Evolutionary conservation across 2,113 vertebrate species (phyloP), one percentile per base, ranked within the genome.

Genomic region (Oncorhynchus kisutch): DNA sequence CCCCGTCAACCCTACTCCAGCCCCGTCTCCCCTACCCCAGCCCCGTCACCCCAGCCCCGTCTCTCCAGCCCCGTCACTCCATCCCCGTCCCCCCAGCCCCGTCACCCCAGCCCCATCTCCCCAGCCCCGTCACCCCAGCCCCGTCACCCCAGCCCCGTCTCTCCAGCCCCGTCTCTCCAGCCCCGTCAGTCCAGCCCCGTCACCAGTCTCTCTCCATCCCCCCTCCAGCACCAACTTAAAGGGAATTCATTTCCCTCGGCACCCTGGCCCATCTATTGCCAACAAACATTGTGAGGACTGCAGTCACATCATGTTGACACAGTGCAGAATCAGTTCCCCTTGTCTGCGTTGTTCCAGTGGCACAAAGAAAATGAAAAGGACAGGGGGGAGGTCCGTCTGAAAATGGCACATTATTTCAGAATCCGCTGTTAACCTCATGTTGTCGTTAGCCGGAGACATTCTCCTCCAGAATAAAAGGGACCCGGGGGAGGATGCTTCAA

Each of bases 191-290:
- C 67, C 67, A 67, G 62, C 14, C 27, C 4, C 2, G 24, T 25
- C 24, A 25, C 24, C 49, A 54, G 49, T 22, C 59, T 16, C 59
- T 62, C n/a, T 2, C n/a, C n/a, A 62, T 20, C n/a, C 59, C n/a
- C 59, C 51, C 16, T 54, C 51, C 51, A 54, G 91, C 90, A 88
- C 70, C 75, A 66, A 86, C 89, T 87, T 87, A 85, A 48, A 70
- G 71, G 81, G 87, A 91, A 85, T 88, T 91, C 89, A 94, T 94
- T 94, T 92, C 91, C 92, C 91, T 86, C 83, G 88, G 88, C 85
- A 88, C 83, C 84, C 71, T 74, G 68, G 80, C 78, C 86, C 86
- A 87, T 90, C 90, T 87, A 87, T 82, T 83, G 84, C 79, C 82
- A 89, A 89, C 89, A 89, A 90, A 89, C 85, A 90, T 78, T 76